phyloP scores from a whole-genome alignment of 2,888 invertebrate species.

The Marasmarcha lunaedactyla region DNA sequence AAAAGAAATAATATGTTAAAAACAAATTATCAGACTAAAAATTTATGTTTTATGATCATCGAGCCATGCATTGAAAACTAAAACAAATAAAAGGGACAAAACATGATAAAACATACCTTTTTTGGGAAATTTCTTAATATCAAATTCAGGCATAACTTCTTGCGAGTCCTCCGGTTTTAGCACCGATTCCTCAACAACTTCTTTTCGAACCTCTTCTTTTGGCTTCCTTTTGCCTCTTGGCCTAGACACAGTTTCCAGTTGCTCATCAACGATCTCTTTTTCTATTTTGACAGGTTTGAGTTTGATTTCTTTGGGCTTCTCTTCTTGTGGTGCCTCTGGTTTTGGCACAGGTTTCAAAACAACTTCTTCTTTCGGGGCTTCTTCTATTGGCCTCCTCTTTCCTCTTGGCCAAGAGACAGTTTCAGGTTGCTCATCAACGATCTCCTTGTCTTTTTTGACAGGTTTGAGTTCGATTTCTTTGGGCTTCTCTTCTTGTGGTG shows the following conservation, averaged over 20 bases:
- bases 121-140: slow-evolving; percentile 33
- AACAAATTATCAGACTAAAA: background rate
- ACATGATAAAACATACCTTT: slow-evolving; percentile 36
- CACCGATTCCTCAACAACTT: slow-evolving; percentile 22
- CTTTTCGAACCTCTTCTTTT: slow-evolving; percentile 35
- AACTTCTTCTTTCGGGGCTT: slow-evolving; percentile 27
- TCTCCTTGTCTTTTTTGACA: slow-evolving; percentile 20
- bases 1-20: no score
- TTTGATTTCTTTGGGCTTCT: slow-evolving; percentile 22
- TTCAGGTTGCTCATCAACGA: slow-evolving; percentile 24
- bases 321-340: slow-evolving; percentile 21
- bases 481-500: slow-evolving; percentile 33
- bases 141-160: slow-evolving; percentile 27
- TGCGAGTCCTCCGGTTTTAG: slow-evolving; percentile 30
- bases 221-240: slow-evolving; percentile 26
- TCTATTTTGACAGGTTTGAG: slow-evolving; percentile 13
- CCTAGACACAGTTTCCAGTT: slow-evolving; percentile 30
- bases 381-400: slow-evolving; percentile 29
- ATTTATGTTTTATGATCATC: slow-evolving; percentile 6
- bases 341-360: slow-evolving; percentile 31
- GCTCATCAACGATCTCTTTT: slow-evolving; percentile 21
- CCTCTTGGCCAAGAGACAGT: slow-evolving; percentile 30
- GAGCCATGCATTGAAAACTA: no score
- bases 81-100: no score
- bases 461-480: slow-evolving; percentile 41